A percentile compares a stretch with the other conserved stretches of the same genome.
These are phyloP conservation scores for Toxotes lorentzi DNA, from an alignment of 2,797 vertebrate genomes.

Conservation along the genomic window DNA sequence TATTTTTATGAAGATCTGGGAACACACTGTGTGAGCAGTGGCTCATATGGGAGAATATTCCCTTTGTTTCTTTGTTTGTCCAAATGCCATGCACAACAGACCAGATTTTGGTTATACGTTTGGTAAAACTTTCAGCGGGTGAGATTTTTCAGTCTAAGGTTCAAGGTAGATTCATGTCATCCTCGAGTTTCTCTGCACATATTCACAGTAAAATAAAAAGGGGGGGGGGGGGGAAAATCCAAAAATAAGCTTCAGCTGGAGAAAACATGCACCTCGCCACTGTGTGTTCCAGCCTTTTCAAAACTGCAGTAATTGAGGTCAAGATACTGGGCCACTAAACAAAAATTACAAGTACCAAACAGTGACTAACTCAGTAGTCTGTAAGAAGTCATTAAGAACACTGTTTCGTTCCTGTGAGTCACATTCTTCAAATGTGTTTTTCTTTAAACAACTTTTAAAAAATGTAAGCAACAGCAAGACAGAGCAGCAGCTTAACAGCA, in stretches of 20 bases:
- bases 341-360: not conserved
- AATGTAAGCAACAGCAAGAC: not conserved
- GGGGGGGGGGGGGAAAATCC: too few species aligned
- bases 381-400: not conserved
- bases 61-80: slow-evolving; percentile 3
- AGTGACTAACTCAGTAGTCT: not conserved
- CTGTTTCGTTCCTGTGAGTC: not conserved
- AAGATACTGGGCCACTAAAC: not conserved
- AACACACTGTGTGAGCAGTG: not conserved
- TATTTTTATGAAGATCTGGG: not conserved
- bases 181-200: not conserved
- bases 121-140: not conserved
- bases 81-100: not conserved
- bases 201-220: not conserved
- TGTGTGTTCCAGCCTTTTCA: not conserved
- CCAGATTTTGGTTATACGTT: not conserved
- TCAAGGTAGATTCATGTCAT: not conserved
- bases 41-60: not conserved
- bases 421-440: not conserved
- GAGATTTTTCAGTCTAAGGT: not conserved
- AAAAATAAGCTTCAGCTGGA: not conserved
- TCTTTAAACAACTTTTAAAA: not conserved
- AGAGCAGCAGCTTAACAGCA: slow-evolving; percentile 9
- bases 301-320: not conserved
- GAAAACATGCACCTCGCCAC: not conserved